A percentile compares a stretch with the other conserved stretches of the same genome.
These are phyloP conservation scores for Ciconia stormi DNA, from an alignment of 2,113 vertebrate species.

Conservation along the genomic window DNA sequence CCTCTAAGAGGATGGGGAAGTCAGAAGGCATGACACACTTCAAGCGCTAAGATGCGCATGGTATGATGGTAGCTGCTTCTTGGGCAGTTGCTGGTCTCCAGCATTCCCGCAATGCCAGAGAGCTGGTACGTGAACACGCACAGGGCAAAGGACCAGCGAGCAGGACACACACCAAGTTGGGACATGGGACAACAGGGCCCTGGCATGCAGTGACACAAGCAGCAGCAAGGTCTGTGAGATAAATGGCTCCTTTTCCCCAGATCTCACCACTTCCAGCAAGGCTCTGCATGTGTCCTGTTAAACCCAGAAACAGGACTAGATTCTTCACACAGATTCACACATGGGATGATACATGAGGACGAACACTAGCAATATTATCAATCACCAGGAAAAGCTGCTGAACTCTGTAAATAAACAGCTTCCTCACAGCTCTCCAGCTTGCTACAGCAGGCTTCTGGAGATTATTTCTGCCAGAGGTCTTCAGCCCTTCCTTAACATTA, in stretches of 20 bases:
- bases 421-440: not conserved
- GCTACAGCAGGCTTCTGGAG: not conserved
- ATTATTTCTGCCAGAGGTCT: not conserved
- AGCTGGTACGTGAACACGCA: not conserved
- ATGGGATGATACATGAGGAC: not conserved
- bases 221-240: not conserved
- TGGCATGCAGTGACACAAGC: not conserved
- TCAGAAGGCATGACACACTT: not conserved
- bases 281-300: not conserved
- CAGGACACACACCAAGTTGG: accelerated
- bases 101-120: not conserved
- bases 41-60: accelerated
- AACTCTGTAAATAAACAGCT: not conserved
- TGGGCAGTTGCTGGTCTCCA: not conserved
- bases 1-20: not conserved
- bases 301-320: not conserved
- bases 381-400: not conserved
- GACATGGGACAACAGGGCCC: not conserved
- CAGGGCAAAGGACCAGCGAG: not conserved
- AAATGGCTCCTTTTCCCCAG: not conserved
- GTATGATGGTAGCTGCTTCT: not conserved
- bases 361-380: not conserved
- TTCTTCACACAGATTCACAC: not conserved
- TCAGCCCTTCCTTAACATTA: not conserved
- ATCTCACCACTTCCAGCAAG: not conserved